These are phyloP conservation scores for Pitta sordida DNA, from an alignment of 2,113 vertebrate species.

Conservation along the genomic window DNA sequence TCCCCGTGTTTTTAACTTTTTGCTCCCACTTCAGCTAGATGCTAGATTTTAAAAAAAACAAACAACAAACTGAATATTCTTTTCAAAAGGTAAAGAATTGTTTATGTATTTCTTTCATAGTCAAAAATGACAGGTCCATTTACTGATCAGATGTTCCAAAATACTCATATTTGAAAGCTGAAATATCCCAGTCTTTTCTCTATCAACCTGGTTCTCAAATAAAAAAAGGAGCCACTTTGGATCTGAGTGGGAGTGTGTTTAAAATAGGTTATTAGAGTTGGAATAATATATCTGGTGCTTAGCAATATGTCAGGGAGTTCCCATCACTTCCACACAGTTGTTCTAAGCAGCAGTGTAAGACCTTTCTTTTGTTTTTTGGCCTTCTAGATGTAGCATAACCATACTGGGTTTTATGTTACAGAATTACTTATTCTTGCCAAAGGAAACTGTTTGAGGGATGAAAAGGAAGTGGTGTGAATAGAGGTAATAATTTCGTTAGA, in stretches of 20 bases:
- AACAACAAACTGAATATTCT: background rate
- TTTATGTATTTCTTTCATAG: background rate
- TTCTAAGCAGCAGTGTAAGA: background rate
- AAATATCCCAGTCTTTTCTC: background rate
- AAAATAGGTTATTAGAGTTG: background rate
- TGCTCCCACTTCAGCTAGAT: background rate
- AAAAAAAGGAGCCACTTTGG: background rate
- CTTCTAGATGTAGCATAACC: background rate
- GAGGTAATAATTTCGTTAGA: background rate
- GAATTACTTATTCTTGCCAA: background rate
- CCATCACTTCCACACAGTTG: background rate
- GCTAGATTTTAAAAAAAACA: background rate
- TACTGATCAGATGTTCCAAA: background rate
- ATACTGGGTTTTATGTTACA: accelerated
- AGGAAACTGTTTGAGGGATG: background rate
- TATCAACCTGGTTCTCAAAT: background rate
- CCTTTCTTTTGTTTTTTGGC: background rate
- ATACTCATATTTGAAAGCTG: background rate
- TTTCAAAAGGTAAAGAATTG: background rate
- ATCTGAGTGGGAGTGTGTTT: background rate
- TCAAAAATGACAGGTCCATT: background rate
- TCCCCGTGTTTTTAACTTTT: background rate
- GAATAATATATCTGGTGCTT: background rate
- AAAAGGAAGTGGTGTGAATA: background rate
- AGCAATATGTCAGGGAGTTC: background rate